Evolutionary conservation across 2,888 invertebrate species (phyloP).

Genomic region (Loripinus fragilis): DNA sequence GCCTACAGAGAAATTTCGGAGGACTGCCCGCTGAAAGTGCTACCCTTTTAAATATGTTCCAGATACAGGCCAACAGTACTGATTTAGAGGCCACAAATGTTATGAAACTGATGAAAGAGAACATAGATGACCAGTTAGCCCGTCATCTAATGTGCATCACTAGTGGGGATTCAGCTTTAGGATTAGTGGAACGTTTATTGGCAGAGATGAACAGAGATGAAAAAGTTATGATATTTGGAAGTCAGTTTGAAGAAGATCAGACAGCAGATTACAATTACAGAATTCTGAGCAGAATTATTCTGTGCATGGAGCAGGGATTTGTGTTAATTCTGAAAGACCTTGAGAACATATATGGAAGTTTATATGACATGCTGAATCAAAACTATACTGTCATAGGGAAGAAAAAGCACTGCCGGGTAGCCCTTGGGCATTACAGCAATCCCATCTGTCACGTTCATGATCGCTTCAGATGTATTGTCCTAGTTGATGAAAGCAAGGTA

Average conservation of each 20-base stretch:
- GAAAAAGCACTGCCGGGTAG: conserved; percentile 68
- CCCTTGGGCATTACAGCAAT: conserved; percentile 69
- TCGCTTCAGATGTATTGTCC: conserved; percentile 69
- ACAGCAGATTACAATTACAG: conserved; percentile 71
- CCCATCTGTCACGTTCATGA: conserved; percentile 71
- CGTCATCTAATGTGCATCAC: conserved; percentile 67
- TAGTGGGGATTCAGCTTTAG: conserved; percentile 63
- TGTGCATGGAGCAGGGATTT: conserved; percentile 72
- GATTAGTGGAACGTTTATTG: conserved; percentile 57
- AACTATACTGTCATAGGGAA: conserved; percentile 68
- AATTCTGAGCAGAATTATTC: conserved; percentile 67
- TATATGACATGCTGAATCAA: conserved; percentile 74
- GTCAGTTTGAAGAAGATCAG: conserved; percentile 70
- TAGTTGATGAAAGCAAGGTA: conserved; percentile 64
- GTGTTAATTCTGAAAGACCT: conserved; percentile 68
- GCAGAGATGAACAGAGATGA: conserved; percentile 41
- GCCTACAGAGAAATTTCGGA: conserved; percentile 69
- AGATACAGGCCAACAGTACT: background rate
- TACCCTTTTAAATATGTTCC: conserved; percentile 48
- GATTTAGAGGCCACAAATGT: conserved; percentile 24
- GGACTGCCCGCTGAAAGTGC: conserved; percentile 56
- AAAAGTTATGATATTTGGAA: conserved; percentile 67
- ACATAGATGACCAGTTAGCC: conserved; percentile 57
- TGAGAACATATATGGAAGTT: conserved; percentile 68
- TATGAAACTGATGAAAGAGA: conserved; percentile 58